A percentile compares a stretch with the other conserved stretches of the same genome.
Conservation (phyloP, 2,113 vertebrate genomes). For the Elanus axillaris region DNA sequence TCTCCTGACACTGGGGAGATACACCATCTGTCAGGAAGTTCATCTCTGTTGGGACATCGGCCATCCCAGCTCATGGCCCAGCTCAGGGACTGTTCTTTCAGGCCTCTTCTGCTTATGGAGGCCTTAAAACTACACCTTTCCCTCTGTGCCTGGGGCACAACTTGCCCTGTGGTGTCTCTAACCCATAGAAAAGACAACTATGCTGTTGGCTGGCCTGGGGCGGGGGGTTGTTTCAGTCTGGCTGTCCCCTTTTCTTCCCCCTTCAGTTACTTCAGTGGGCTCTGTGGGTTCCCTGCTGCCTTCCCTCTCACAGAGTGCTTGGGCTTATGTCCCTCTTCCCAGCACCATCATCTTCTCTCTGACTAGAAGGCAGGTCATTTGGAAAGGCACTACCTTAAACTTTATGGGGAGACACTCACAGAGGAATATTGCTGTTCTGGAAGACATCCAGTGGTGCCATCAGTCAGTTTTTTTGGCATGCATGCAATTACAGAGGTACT, state of each 20-base stretch:
- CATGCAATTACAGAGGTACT: not conserved
- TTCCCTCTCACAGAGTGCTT: not conserved
- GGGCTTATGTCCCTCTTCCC: not conserved
- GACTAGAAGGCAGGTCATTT: not conserved
- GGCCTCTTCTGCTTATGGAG: not conserved
- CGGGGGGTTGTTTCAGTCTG: rapidly evolving
- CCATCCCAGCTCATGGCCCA: not conserved
- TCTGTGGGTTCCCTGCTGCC: not conserved
- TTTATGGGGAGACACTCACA: not conserved
- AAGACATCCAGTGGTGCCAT: not conserved
- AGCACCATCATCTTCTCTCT: not conserved
- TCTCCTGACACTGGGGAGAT: not conserved
- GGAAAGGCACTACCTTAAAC: not conserved
- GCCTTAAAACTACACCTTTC: not conserved
- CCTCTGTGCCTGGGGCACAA: not conserved
- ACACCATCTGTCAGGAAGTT: not conserved
- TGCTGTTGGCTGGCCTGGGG: not conserved
- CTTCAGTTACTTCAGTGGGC: not conserved
- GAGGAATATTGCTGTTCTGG: not conserved
- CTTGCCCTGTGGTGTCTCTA: not conserved
- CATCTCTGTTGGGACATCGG: not conserved
- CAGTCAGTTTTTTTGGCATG: not conserved
- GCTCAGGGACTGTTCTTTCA: not conserved
- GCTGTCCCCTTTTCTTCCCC: rapidly evolving
- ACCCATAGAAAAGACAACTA: not conserved